These are phyloP conservation scores for Bucco capensis DNA, from an alignment of 2,113 vertebrate species.

Conservation along the genomic window DNA sequence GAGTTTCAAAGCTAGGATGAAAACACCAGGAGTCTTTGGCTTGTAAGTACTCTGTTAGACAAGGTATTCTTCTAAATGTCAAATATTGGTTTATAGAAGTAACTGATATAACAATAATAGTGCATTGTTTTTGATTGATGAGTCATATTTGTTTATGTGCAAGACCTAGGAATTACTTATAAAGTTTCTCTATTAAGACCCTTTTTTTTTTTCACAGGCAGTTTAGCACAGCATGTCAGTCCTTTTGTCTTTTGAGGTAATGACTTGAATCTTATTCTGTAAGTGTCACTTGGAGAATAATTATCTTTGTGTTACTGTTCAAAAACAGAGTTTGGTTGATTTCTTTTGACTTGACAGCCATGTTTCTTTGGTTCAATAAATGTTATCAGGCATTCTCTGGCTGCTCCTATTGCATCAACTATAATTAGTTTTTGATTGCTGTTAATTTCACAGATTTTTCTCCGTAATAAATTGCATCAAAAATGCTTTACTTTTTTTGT, in stretches of 20 bases:
- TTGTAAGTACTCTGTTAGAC: neutral
- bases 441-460: constrained; percentile 82
- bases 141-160: constrained; percentile 36
- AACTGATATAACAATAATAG: constrained; percentile 8
- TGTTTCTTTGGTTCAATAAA: constrained; percentile 76
- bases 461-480: constrained; percentile 75
- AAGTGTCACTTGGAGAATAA: constrained; percentile 62
- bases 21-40: neutral
- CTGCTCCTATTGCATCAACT: constrained; percentile 74
- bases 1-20: neutral
- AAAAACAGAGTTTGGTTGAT: constrained; percentile 67
- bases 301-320: constrained; percentile 64
- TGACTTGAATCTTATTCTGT: constrained; percentile 74
- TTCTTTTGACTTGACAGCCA: constrained; percentile 71
- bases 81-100: neutral
- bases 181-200: constrained; percentile 47
- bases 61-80: constrained; percentile 32
- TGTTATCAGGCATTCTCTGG: constrained; percentile 77
- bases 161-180: constrained; percentile 23
- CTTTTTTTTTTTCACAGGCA: constrained; percentile 43
- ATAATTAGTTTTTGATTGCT: constrained; percentile 83
- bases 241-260: constrained; percentile 67
- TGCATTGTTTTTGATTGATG: constrained; percentile 42
- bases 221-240: constrained; percentile 55
- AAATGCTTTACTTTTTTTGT: constrained; percentile 73